Conservation (phyloP, 2,888 invertebrate genomes). For the Sylvicola cinctus region DNA sequence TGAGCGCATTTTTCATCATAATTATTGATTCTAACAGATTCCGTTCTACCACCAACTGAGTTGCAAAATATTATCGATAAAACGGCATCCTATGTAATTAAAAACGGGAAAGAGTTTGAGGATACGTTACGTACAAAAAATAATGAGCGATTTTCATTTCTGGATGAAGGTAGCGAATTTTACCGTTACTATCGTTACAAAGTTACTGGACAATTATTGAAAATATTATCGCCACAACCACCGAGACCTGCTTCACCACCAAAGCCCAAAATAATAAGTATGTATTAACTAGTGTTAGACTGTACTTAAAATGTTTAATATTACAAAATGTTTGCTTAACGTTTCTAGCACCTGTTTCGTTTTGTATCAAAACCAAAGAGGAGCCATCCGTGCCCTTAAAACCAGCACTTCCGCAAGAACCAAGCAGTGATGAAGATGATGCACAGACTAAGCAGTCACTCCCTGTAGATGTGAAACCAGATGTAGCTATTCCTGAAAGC, state of each 20-base stretch:
- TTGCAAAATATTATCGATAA: conserved; percentile 79
- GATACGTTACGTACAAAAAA: conserved; percentile 63
- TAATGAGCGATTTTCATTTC: conserved; percentile 73
- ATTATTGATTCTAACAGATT: conserved; percentile 13
- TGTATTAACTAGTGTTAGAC: no score
- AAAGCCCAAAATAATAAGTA: not conserved
- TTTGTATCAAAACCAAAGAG: conserved; percentile 68
- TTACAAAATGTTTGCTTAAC: not conserved
- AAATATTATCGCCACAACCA: conserved; percentile 2
- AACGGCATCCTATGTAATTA: conserved; percentile 90
- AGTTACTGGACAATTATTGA: conserved; percentile 17
- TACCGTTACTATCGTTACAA: conserved; percentile 62
- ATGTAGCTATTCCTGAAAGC: conserved; percentile 1
- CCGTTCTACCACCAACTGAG: conserved; percentile 56
- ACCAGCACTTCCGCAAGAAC: conserved; percentile 55
- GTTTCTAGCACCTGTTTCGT: conserved; percentile 48
- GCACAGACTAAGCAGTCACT: conserved; percentile 7
- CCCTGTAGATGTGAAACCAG: conserved; percentile 6
- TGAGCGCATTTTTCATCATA: no score
- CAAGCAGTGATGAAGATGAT: conserved; percentile 45
- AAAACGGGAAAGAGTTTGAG: conserved; percentile 88
- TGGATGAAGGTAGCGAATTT: conserved; percentile 54
- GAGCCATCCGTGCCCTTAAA: conserved; percentile 42
- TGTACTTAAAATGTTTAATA: no score
- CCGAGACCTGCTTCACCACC: not conserved